Percentiles rank a stretch among this genome's conserved stretches.
These are phyloP conservation scores for Canis aureus DNA, from an alignment of 2,113 vertebrate genomes.

Conservation along the genomic window DNA sequence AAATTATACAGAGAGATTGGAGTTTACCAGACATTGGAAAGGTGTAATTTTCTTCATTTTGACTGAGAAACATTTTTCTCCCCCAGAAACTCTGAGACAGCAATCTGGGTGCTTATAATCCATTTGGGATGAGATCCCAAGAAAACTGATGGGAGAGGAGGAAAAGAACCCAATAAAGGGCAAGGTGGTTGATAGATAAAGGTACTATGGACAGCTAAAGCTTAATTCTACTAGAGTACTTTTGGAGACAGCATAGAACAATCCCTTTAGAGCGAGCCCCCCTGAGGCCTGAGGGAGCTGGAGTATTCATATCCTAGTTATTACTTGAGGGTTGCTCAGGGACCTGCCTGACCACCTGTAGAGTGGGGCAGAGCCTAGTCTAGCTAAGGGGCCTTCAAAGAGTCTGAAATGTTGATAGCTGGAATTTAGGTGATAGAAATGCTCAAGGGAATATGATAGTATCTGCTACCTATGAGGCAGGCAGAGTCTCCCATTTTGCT, in stretches of 20 bases:
- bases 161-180: not conserved
- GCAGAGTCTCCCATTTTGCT: not conserved
- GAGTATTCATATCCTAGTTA: not conserved
- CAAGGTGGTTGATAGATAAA: not conserved
- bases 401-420: not conserved
- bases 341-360: not conserved
- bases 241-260: not conserved
- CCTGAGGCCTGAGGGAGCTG: not conserved
- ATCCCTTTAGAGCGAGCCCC: not conserved
- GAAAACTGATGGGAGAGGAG: not conserved
- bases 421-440: not conserved
- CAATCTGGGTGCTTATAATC: not conserved
- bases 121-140: not conserved
- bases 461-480: not conserved
- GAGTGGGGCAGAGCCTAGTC: not conserved
- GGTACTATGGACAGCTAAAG: not conserved
- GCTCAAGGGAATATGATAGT: not conserved
- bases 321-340: not conserved
- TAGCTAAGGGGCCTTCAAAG: not conserved
- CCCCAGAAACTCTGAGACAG: not conserved
- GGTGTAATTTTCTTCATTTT: not conserved
- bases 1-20: not conserved
- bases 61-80: no score
- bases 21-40: not conserved
- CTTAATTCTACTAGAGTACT: not conserved